These are phyloP conservation scores for Diploscapter pachys DNA, from an alignment of 1,140 invertebrate species.

Conservation along the genomic window DNA sequence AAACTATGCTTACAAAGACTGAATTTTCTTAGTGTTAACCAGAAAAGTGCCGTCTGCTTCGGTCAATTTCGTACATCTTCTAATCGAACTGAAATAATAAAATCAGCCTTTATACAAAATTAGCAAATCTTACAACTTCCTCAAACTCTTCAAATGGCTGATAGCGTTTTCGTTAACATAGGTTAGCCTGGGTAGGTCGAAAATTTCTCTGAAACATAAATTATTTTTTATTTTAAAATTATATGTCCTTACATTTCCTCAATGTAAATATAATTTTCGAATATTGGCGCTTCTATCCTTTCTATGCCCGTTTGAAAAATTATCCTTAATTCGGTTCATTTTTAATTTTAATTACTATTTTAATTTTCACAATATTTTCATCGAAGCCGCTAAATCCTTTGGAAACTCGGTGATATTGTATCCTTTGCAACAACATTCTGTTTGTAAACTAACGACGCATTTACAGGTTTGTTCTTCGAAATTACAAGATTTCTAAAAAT, in stretches of 20 bases:
- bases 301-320: conserved; percentile 18
- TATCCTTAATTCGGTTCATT: background rate
- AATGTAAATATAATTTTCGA: conserved; percentile 13
- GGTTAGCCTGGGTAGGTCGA: background rate
- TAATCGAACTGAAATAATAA: background rate
- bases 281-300: conserved; percentile 2
- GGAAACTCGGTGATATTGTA: conserved; percentile 4
- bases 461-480: conserved; percentile 18
- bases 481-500: conserved; percentile 12
- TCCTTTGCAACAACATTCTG: conserved; percentile 32
- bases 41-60: conserved; percentile 20
- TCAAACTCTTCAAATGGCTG: no score
- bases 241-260: conserved; percentile 21
- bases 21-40: conserved; percentile 15
- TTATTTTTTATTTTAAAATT: background rate
- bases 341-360: background rate
- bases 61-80: conserved; percentile 5
- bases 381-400: conserved; percentile 1
- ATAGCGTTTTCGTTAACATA: no score
- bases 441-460: conserved; percentile 5
- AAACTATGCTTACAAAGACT: conserved; percentile 14
- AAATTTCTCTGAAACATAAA: conserved; percentile 4
- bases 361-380: background rate
- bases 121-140: no score
- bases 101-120: no score